Base-by-base conservation (phyloP, 1,140 invertebrate species). In the Ladona fulva region DNA sequence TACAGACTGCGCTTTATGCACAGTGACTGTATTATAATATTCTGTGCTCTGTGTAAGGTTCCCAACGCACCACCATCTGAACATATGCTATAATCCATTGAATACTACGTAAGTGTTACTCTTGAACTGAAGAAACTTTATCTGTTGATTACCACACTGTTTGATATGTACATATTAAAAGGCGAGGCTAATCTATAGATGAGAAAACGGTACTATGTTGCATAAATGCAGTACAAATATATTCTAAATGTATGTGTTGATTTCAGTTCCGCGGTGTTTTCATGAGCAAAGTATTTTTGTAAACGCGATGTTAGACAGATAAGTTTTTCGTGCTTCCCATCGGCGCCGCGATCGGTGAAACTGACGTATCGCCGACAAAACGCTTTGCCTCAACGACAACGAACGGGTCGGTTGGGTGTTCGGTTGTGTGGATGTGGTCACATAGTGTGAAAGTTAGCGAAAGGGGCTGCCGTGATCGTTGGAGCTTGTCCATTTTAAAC, bases 171-270 rank as follows among this genome's bases (percentile, higher is more conserved):
- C 29, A 37, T 37, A 37, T 37, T 37, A 37, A 37, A 37, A 37
- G 29, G 29, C 8, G 29, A 37, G 29, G 29, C 29, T 1, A 37
- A 66, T 66, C n/a, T 66, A 66, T 22, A 66, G 1, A 66, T 19
- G 52, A 19, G 52, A 22, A 66, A 22, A 66, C 52, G n/a, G 52
- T 66, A 66, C 14, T 66, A 22, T 66, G 52, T 66, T 22, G 52
- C 52, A 22, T 19, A 66, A 66, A 66, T 66, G 52, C 52, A 66
- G 52, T 66, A 66, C 52, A 66, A 66, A 66, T 66, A 22, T 66
- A 66, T 66, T 66, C 52, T 66, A 66, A 66, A 66, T 66, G 52
- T 66, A 66, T 66, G 52, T 66, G n/a, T 66, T 16, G n/a, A 19
- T 66, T 66, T 66, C 52, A 37, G 29, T 37, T 12, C 52, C 52